phyloP scores from a whole-genome alignment of 2,888 invertebrate species.

The Lithophane semibrunnea region DNA sequence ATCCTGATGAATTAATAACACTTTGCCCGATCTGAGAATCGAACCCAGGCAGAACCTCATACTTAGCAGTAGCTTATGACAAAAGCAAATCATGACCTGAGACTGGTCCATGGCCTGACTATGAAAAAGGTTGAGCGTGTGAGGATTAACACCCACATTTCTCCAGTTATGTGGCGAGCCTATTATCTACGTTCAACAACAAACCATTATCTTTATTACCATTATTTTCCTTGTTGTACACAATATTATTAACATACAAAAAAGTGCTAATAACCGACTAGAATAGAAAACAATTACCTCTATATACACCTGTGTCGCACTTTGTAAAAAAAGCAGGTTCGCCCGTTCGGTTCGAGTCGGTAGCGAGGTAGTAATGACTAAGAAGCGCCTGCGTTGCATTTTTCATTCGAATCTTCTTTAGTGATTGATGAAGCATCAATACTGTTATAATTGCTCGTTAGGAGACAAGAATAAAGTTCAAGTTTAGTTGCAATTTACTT shows the following conservation, averaged over 20 bases:
- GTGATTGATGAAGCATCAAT: background rate
- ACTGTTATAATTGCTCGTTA: background rate
- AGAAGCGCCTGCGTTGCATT: background rate
- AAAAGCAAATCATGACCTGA: too few species aligned
- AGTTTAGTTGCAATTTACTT: too few species aligned
- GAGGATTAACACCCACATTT: background rate
- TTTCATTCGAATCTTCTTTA: conserved; percentile 8
- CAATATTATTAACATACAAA: background rate
- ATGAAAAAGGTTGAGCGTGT: background rate
- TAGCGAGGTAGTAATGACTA: background rate
- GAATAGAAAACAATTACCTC: conserved; percentile 8
- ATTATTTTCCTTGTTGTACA: conserved; percentile 5
- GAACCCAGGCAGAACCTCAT: too few species aligned
- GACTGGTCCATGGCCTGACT: too few species aligned
- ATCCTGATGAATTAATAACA: too few species aligned
- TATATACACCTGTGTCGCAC: conserved; percentile 5
- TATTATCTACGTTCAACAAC: too few species aligned
- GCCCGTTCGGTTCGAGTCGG: background rate
- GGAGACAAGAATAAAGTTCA: background rate
- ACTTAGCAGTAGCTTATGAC: too few species aligned
- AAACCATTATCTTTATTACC: background rate
- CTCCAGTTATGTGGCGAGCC: background rate
- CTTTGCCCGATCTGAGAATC: too few species aligned
- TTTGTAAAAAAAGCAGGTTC: conserved; percentile 7
- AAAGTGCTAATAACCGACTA: background rate